Percentiles rank a stretch among this genome's conserved stretches.
Conservation (phyloP, 2,797 vertebrate genomes). For the Anomalospiza imberbis region DNA sequence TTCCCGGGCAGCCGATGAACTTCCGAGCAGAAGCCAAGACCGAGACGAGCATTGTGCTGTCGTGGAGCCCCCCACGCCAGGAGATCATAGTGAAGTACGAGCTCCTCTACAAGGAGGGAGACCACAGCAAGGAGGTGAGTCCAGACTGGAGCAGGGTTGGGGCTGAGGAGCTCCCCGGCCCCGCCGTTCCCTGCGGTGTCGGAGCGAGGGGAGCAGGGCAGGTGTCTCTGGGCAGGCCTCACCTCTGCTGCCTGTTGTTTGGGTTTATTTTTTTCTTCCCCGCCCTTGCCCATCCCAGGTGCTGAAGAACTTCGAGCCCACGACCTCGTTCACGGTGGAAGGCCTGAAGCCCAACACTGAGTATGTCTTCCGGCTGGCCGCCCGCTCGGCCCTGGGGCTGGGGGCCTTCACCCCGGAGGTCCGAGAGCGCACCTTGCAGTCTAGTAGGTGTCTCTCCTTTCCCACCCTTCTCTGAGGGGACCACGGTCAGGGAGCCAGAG, state of each 20-base stretch:
- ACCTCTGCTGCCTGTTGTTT: neutral
- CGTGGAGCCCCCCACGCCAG: constrained; percentile 92
- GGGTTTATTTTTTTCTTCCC: neutral
- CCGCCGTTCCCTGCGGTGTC: rapidly evolving
- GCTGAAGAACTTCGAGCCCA: constrained; percentile 86
- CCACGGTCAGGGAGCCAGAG: constrained; percentile 48
- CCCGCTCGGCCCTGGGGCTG: constrained; percentile 90
- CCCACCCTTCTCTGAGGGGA: constrained; percentile 60
- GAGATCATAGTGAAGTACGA: constrained; percentile 93
- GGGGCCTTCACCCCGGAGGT: constrained; percentile 95
- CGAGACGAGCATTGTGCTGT: constrained; percentile 89
- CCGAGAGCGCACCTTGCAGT: constrained; percentile 94
- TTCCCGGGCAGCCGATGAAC: constrained; percentile 94
- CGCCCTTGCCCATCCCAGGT: constrained; percentile 71
- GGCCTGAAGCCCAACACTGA: constrained; percentile 92
- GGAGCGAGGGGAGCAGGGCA: neutral
- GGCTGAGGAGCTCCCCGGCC: neutral
- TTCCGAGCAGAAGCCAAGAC: constrained; percentile 91
- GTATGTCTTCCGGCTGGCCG: constrained; percentile 93
- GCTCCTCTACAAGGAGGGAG: constrained; percentile 86
- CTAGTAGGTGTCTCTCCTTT: constrained; percentile 90
- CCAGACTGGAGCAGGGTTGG: neutral
- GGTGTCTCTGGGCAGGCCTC: neutral
- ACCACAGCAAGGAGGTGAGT: constrained; percentile 81
- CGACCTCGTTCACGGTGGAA: constrained; percentile 86